Percentiles rank a stretch among this genome's conserved stretches.
phyloP scores from a whole-genome alignment of 64 coral and sea anemone genomes.

The Montipora foliosa region DNA sequence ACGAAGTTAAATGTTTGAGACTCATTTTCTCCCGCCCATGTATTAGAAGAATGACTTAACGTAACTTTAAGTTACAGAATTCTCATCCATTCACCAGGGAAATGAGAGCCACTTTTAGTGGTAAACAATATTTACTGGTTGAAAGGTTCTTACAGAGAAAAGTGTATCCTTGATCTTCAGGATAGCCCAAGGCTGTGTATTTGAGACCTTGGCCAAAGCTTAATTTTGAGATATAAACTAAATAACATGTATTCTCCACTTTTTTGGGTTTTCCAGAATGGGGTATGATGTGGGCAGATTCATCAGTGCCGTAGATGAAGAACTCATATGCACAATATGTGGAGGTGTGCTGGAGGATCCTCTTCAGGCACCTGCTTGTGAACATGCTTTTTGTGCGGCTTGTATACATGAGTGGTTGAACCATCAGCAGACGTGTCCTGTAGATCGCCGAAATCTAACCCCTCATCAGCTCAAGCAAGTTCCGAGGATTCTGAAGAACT shows the following conservation, averaged over 20 bases:
- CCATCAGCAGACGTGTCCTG: conserved; percentile 86
- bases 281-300: conserved; percentile 90
- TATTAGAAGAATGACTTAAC: too few species aligned
- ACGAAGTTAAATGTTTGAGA: too few species aligned
- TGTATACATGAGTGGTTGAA: conserved; percentile 97
- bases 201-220: too few species aligned
- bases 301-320: conserved; percentile 81
- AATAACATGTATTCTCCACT: neutral
- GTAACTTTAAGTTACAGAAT: too few species aligned
- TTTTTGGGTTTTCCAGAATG: conserved; percentile 36
- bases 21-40: too few species aligned
- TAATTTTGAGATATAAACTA: too few species aligned
- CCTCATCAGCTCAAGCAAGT: conserved; percentile 94
- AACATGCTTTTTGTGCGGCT: conserved; percentile 93
- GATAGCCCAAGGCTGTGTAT: too few species aligned
- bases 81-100: too few species aligned
- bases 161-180: too few species aligned
- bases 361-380: conserved; percentile 83
- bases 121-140: too few species aligned
- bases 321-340: conserved; percentile 91
- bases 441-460: conserved; percentile 78
- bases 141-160: too few species aligned
- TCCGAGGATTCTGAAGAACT: conserved; percentile 89
- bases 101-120: too few species aligned
- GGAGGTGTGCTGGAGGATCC: conserved; percentile 88